Percentiles rank a stretch among this genome's conserved stretches.
phyloP scores from a whole-genome alignment of 2,797 vertebrate species.

The Garrulus glandarius region DNA sequence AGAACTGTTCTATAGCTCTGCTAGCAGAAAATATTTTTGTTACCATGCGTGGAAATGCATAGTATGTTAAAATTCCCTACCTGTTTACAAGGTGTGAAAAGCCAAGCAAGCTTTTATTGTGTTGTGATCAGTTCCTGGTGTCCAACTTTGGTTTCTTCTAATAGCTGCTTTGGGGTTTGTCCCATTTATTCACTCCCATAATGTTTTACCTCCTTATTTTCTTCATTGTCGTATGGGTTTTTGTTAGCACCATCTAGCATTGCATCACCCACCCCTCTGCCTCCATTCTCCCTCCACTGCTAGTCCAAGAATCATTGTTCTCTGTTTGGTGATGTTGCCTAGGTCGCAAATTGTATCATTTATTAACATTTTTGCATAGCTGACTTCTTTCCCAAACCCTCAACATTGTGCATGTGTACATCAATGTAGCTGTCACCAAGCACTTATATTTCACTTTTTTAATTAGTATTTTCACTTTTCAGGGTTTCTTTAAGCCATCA shows the following conservation, averaged over 20 bases:
- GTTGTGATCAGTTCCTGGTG: neutral
- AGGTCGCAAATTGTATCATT: slow-evolving; percentile 12
- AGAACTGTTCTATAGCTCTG: neutral
- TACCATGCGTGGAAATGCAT: neutral
- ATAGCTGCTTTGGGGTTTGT: neutral
- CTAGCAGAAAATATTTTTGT: neutral
- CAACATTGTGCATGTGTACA: neutral
- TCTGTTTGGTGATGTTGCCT: slow-evolving; percentile 3
- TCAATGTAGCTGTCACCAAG: neutral
- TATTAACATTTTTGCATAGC: neutral
- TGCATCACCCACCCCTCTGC: neutral
- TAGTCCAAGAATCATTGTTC: neutral
- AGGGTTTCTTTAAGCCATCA: neutral
- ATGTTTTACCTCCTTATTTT: neutral
- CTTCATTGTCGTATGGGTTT: neutral
- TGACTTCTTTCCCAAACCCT: neutral
- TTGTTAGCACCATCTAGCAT: neutral
- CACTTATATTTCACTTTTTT: neutral
- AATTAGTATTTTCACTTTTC: neutral
- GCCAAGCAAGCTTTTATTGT: neutral
- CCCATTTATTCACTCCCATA: neutral
- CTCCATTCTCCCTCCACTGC: neutral
- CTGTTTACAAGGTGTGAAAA: neutral
- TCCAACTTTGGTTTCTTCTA: neutral
- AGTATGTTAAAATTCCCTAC: neutral